phyloP scores from a whole-genome alignment of 2,797 vertebrate species.

The Rhinogobio ventralis region DNA sequence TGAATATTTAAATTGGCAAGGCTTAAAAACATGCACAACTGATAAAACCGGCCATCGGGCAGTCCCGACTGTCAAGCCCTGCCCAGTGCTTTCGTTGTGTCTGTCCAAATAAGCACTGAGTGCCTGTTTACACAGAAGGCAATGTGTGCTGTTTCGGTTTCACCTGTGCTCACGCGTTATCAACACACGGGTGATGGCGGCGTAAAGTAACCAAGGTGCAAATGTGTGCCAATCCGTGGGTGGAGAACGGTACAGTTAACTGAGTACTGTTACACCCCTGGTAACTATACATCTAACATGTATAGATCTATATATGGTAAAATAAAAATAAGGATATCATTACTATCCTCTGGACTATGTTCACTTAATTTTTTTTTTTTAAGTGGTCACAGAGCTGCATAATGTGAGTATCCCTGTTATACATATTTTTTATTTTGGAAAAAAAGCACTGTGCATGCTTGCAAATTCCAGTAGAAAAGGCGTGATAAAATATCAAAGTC shows the following conservation, averaged over 20 bases:
- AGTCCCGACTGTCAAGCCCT: background rate
- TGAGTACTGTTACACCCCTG: background rate
- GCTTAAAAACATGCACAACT: no score
- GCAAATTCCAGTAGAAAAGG: slow-evolving; percentile 10
- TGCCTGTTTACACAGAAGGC: background rate
- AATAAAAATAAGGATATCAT: background rate
- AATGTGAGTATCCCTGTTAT: background rate
- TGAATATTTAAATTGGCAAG: background rate
- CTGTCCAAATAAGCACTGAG: background rate
- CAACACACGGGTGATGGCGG: background rate
- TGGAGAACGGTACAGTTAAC: background rate
- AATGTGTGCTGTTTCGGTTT: background rate
- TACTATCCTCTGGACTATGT: background rate
- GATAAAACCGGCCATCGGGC: no score
- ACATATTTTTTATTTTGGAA: background rate
- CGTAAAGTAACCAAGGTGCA: background rate
- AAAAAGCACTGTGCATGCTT: background rate
- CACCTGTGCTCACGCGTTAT: background rate
- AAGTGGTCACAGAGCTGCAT: background rate
- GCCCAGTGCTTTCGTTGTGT: background rate
- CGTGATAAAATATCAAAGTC: slow-evolving; percentile 48
- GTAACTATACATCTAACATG: background rate
- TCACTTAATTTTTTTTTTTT: background rate
- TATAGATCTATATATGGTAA: background rate
- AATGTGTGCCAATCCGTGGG: background rate